Evolutionary conservation across 1,140 invertebrate genomes (phyloP), one percentile per base, ranked within the genome.

Genomic region (Coelopa frigida): DNA sequence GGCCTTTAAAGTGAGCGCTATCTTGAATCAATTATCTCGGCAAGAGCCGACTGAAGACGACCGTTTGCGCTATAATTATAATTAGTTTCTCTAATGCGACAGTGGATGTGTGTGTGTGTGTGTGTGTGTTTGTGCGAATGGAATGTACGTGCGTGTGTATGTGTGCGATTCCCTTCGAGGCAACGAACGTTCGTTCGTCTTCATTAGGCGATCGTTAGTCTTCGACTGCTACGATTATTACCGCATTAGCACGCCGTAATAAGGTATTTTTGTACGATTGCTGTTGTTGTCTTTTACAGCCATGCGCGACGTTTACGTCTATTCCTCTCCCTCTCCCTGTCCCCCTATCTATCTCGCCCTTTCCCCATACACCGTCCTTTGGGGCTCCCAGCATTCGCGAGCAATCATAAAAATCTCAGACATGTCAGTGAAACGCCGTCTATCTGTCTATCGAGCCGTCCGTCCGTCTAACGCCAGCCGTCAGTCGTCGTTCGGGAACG

Each of bases 361-460:
- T 14, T 29, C 27, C 14, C 27, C 14, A 8, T 29, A 8, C 14
- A 10, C 27, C 27, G 8, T 14, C 14, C 27, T 29, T 29, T 29
- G 14, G 8, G 8, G 14, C 27, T 29, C 27, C 14, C 27, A 8
- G 8, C 14, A 29, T 29, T 10, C 8, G 8, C 14, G 27, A 29
- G 27, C 8, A 29, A 29, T 14, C 27, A 29, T 29, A 10, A 29
- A 29, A 29, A 14, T 29, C 14, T 29, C 27, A 14, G 27, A 29
- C 8, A 29, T 23, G 33, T 36, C 18, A 24, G 29, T 35, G 20
- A 21, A 17, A 0, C 18, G 26, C 15, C 8, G 24, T 43, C 24
- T 35, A 15, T 44, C n/a, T 36, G 29, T 32, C 42, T 22, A 27
- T 44, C 31, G 29, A 33, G 8, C 17, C 17, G n/a, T 14, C 35